These are phyloP conservation scores for Stigmatopora nigra DNA, from an alignment of 2,113 vertebrate genomes.

Conservation along the genomic window DNA sequence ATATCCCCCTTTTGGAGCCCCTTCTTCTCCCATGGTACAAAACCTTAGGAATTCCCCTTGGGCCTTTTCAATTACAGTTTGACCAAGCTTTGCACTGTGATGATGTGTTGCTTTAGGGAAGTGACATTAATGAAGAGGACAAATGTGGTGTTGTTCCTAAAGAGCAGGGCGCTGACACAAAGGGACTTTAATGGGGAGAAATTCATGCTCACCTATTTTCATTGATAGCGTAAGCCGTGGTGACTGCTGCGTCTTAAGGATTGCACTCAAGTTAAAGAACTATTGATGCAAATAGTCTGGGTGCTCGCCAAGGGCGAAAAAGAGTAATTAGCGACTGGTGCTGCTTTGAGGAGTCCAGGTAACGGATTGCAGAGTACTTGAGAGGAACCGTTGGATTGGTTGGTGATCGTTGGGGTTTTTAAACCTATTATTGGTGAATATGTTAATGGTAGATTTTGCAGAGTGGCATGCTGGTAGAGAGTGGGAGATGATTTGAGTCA, in stretches of 20 bases:
- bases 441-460: slow-evolving; percentile 34
- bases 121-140: slow-evolving; percentile 63
- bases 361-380: slow-evolving; percentile 32
- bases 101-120: slow-evolving; percentile 65
- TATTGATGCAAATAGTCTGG: slow-evolving; percentile 29
- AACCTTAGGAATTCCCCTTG: slow-evolving; percentile 60
- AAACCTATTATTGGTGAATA: slow-evolving; percentile 32
- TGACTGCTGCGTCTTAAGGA: slow-evolving; percentile 21
- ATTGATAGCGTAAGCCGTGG: slow-evolving; percentile 16
- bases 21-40: slow-evolving; percentile 25
- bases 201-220: slow-evolving; percentile 10
- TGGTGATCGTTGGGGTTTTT: slow-evolving; percentile 37
- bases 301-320: slow-evolving; percentile 28
- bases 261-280: slow-evolving; percentile 27
- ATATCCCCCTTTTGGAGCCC: neutral
- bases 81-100: slow-evolving; percentile 53
- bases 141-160: slow-evolving; percentile 62
- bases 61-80: slow-evolving; percentile 73
- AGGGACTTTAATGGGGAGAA: slow-evolving; percentile 2
- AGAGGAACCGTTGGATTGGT: slow-evolving; percentile 28
- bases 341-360: slow-evolving; percentile 49
- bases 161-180: slow-evolving; percentile 24
- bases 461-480: neutral
- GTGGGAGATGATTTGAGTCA: neutral
- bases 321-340: slow-evolving; percentile 30